phyloP scores from a whole-genome alignment of 1,140 invertebrate species.

The Coenobita brevimanus region DNA sequence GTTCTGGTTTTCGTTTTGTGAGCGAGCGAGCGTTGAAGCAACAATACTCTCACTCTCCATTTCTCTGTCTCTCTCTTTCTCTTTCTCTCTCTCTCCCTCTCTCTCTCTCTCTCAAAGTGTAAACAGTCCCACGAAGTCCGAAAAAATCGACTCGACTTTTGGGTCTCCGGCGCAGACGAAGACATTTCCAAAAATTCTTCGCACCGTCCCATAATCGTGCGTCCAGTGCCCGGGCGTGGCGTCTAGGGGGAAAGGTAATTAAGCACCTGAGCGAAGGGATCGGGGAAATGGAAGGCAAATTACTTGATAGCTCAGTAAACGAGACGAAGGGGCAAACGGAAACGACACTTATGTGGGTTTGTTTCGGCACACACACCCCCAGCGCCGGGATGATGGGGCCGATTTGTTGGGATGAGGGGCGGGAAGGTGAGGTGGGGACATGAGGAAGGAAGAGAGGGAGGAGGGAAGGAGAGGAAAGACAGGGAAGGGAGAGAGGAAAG shows the following conservation, averaged over 20 bases:
- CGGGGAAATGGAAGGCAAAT: not conserved
- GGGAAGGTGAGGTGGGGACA: not conserved
- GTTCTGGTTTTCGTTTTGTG: no score
- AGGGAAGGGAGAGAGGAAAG: no score
- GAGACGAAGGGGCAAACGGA: not conserved
- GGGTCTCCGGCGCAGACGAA: no score
- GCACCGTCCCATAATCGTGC: not conserved
- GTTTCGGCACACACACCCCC: not conserved
- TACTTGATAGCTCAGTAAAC: constrained; percentile 24
- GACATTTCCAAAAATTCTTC: no score
- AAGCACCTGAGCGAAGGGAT: not conserved
- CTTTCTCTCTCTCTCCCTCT: not conserved
- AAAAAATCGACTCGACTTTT: no score
- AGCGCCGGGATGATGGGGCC: no score
- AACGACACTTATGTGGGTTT: not conserved
- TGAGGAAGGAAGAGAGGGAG: not conserved
- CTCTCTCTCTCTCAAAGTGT: not conserved
- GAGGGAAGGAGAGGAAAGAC: not conserved
- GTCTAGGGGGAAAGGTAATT: not conserved
- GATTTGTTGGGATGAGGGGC: not conserved
- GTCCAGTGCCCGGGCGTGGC: not conserved
- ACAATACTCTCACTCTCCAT: not conserved
- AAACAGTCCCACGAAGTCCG: no score
- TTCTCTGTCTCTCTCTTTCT: not conserved
- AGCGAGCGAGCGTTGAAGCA: no score